These are phyloP conservation scores for Drosophila anceps DNA, from an alignment of 2,888 invertebrate genomes.

Conservation along the genomic window DNA sequence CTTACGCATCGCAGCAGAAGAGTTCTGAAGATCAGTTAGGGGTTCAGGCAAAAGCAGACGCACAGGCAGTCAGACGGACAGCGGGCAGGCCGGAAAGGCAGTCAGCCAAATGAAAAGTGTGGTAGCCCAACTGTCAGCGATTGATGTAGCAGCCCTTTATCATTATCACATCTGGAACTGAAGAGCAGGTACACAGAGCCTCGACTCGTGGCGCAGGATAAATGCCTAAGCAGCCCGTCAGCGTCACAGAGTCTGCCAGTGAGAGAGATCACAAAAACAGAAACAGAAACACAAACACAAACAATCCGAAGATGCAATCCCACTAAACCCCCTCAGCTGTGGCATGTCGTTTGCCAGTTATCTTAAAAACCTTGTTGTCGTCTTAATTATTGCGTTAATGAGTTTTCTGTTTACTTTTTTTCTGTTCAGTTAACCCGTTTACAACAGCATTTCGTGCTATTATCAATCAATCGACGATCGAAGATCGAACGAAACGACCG, in stretches of 20 bases:
- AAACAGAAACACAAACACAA: background rate
- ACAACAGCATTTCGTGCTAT: slow-evolving; percentile 78
- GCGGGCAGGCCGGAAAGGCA: slow-evolving; percentile 24
- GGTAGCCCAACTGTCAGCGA: slow-evolving; percentile 82
- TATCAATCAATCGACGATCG: slow-evolving; percentile 75
- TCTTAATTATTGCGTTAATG: slow-evolving; percentile 84
- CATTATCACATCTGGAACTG: slow-evolving; percentile 78
- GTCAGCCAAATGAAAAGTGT: slow-evolving; percentile 76
- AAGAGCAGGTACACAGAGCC: slow-evolving; percentile 69
- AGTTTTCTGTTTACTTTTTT: slow-evolving; percentile 81
- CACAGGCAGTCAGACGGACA: slow-evolving; percentile 4
- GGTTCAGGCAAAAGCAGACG: slow-evolving; percentile 12
- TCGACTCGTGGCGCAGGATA: slow-evolving; percentile 68
- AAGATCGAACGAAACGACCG: slow-evolving; percentile 52
- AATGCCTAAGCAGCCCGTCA: slow-evolving; percentile 82
- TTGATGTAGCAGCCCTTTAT: slow-evolving; percentile 82
- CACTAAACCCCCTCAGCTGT: slow-evolving; percentile 36
- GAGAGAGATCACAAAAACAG: slow-evolving; percentile 10
- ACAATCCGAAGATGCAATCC: slow-evolving; percentile 10
- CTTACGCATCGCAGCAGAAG: slow-evolving; percentile 67
- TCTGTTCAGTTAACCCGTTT: slow-evolving; percentile 67
- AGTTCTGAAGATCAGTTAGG: slow-evolving; percentile 43
- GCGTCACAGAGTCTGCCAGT: slow-evolving; percentile 73
- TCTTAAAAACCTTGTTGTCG: slow-evolving; percentile 84
- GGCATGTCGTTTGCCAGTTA: slow-evolving; percentile 71